phyloP scores from a whole-genome alignment of 2,888 invertebrate species.

The Malacosoma neustria region DNA sequence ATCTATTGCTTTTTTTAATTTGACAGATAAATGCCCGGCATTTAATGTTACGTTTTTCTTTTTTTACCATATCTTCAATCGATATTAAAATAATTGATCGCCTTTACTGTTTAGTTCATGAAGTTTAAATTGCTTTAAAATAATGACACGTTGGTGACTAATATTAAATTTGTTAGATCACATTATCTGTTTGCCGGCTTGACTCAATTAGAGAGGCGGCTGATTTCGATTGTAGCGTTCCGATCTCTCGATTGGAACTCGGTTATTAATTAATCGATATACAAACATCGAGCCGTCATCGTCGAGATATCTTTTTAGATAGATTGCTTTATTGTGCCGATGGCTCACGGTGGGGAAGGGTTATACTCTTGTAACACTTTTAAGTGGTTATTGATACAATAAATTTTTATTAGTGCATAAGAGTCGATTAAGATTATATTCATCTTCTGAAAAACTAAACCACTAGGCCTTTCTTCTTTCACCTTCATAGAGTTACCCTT shows the following conservation, averaged over 20 bases:
- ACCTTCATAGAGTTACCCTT: no score
- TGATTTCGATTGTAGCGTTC: constrained; percentile 56
- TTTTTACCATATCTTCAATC: constrained; percentile 30
- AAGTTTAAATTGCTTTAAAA: constrained; percentile 13
- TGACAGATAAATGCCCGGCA: constrained; percentile 71
- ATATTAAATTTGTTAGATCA: constrained; percentile 15
- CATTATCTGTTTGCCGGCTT: constrained; percentile 61
- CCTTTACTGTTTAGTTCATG: constrained; percentile 7
- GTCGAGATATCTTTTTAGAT: constrained; percentile 48
- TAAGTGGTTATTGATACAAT: no score
- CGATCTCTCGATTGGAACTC: constrained; percentile 58
- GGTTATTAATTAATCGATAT: constrained; percentile 74
- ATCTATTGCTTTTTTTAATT: constrained; percentile 42
- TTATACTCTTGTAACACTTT: background rate
- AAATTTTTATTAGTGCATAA: no score
- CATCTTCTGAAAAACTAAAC: no score
- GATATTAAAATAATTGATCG: background rate
- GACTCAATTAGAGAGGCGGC: constrained; percentile 71
- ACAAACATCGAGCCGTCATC: constrained; percentile 70
- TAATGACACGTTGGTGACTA: constrained; percentile 7
- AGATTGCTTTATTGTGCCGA: constrained; percentile 33
- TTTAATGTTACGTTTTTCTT: constrained; percentile 56
- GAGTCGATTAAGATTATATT: no score
- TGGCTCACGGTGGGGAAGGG: background rate
- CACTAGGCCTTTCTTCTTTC: no score